Base-by-base conservation (phyloP, 2,797 vertebrate genomes). In the Sebastes alutus region DNA sequence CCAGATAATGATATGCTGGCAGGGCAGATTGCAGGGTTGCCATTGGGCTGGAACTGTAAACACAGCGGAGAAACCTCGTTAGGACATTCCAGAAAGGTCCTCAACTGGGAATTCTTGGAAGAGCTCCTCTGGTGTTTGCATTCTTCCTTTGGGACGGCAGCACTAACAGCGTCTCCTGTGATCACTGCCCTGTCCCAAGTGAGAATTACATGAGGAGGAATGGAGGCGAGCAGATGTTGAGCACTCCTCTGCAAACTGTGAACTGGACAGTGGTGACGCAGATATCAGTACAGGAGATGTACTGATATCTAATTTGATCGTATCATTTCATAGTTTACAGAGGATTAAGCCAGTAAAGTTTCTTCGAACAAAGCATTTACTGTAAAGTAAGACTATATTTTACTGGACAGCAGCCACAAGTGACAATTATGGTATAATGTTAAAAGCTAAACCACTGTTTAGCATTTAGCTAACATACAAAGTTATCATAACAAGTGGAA, bases 41-140 rank as follows among this genome's bases (percentile, higher is more conserved):
- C 87, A 83, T 90, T 59, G 78, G 92, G 60, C 90, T 92, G 91
- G 90, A 91, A 94, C 92, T 92, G 93, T 94, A 94, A 95, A 94
- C 94, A 93, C 86, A 77, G 84, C 69, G 29, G 87, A 81, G 88
- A 78, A 88, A 82, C 87, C 93, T 94, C 74, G 89, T 94, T 93
- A 92, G 91, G 89, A 93, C 93, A 95, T 95, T 95, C 94, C 94
- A 92, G 92, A 94, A 94, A 93, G 85, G 89, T 94, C 93, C 91
- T 95, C 89, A 89, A 93, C 87, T 90, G 81, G 86, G 88, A 86
- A 94, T 95, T 94, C 93, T 94, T 94, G 93, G 94, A 93, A 94
- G 90, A 81, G 89, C 72, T 52, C 42, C 75, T 86, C 13, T 72
- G 78, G 68, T 93, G 91, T 94, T 95, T 95, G 92, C 91, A 94